Conservation (phyloP, 2,888 invertebrate genomes). For the Pediacus dermestoides region DNA sequence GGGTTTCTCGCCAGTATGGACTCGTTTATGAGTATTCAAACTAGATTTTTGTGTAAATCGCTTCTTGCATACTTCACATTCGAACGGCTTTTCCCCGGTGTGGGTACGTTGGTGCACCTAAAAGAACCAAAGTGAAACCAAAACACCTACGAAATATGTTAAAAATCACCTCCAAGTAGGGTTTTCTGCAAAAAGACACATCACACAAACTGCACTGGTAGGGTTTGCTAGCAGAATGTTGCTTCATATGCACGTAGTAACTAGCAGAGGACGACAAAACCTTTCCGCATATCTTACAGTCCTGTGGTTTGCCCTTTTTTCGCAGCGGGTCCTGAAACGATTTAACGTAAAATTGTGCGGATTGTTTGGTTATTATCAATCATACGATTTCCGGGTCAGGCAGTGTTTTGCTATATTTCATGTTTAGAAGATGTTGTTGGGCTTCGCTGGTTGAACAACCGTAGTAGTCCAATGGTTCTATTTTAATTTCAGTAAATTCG, state of each 20-base stretch:
- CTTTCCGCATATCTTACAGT: slow-evolving; percentile 76
- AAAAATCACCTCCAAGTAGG: slow-evolving; percentile 61
- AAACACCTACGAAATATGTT: neutral
- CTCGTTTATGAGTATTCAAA: slow-evolving; percentile 76
- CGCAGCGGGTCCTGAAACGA: too few species aligned
- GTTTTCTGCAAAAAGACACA: slow-evolving; percentile 76
- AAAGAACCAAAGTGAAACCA: slow-evolving; percentile 2
- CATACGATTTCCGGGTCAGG: too few species aligned
- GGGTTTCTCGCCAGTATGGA: slow-evolving; percentile 76
- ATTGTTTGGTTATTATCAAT: too few species aligned
- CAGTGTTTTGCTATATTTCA: too few species aligned
- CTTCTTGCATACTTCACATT: slow-evolving; percentile 72
- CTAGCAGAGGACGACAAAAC: slow-evolving; percentile 73
- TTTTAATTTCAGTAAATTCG: slow-evolving; percentile 16
- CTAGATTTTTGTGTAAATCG: slow-evolving; percentile 79
- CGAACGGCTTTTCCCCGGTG: slow-evolving; percentile 72
- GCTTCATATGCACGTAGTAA: slow-evolving; percentile 79
- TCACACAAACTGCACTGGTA: slow-evolving; percentile 75
- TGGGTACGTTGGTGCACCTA: slow-evolving; percentile 75
- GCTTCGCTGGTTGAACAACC: slow-evolving; percentile 37
- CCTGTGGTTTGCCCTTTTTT: slow-evolving; percentile 69
- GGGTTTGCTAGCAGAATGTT: slow-evolving; percentile 76
- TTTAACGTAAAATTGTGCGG: too few species aligned
- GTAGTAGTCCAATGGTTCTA: slow-evolving; percentile 20
- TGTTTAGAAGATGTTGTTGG: slow-evolving; percentile 5